phyloP scores from a whole-genome alignment of 2,113 vertebrate species.

The Ranitomeya variabilis region DNA sequence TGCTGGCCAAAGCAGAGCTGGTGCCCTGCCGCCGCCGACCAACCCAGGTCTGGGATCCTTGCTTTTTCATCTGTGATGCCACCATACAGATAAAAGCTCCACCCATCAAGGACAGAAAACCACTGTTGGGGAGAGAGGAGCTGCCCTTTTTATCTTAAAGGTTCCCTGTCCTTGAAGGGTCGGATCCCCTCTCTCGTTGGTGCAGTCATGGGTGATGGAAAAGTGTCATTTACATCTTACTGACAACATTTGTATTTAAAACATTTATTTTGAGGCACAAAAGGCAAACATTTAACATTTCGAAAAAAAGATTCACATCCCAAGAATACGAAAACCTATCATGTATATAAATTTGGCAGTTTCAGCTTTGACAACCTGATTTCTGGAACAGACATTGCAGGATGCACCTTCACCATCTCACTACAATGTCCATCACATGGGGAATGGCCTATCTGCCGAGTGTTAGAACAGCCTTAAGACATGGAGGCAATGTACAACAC shows the following conservation, averaged over 20 bases:
- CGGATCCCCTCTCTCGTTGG: too few species aligned
- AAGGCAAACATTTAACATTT: background rate
- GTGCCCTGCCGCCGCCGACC: too few species aligned
- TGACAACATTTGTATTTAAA: background rate
- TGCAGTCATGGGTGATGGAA: background rate
- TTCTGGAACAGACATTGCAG: background rate
- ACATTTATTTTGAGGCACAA: constrained; percentile 24
- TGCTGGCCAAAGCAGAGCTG: too few species aligned
- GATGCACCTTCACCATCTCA: background rate
- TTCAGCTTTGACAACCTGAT: background rate
- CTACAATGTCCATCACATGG: background rate
- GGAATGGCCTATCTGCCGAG: background rate
- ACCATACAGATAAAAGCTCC: too few species aligned
- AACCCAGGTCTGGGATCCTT: too few species aligned
- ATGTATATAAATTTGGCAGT: constrained; percentile 29
- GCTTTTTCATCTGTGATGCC: too few species aligned
- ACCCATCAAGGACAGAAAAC: too few species aligned
- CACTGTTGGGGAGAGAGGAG: too few species aligned
- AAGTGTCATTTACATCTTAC: background rate
- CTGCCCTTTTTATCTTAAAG: too few species aligned
- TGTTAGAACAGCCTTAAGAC: background rate
- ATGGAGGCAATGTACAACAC: background rate
- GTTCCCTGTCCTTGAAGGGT: too few species aligned
- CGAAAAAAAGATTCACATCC: background rate
- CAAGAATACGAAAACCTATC: background rate